These are phyloP conservation scores for Sebastes schlegelii DNA, from an alignment of 2,113 vertebrate genomes.

Conservation along the genomic window DNA sequence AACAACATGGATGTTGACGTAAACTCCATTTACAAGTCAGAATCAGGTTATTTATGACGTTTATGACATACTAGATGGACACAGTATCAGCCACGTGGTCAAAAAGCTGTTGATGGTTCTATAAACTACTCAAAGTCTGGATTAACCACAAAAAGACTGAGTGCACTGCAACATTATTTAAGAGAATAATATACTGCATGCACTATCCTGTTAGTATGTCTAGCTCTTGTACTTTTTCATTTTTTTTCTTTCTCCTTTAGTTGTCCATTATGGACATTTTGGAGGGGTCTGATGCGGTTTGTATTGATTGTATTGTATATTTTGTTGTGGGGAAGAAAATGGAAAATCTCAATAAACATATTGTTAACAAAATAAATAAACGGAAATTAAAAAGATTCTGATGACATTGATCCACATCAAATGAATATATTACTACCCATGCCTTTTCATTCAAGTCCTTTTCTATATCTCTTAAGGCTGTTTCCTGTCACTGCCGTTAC, in stretches of 20 bases:
- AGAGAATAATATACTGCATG: background rate
- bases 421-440: background rate
- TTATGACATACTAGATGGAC: no score
- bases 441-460: constrained; percentile 22
- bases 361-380: no score
- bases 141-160: background rate
- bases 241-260: background rate
- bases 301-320: no score
- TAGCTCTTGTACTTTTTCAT: background rate
- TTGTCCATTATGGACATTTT: background rate
- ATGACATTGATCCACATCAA: background rate
- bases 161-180: background rate
- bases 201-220: background rate
- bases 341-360: no score
- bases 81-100: background rate
- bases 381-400: no score
- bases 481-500: constrained; percentile 57
- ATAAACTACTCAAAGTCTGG: background rate
- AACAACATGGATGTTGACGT: background rate
- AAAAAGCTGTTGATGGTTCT: background rate
- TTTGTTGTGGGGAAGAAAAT: no score
- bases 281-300: no score
- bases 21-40: background rate
- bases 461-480: constrained; percentile 42
- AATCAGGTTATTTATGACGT: background rate